Base-by-base conservation (phyloP, 2,797 vertebrate genomes). In the Poecilia picta region DNA sequence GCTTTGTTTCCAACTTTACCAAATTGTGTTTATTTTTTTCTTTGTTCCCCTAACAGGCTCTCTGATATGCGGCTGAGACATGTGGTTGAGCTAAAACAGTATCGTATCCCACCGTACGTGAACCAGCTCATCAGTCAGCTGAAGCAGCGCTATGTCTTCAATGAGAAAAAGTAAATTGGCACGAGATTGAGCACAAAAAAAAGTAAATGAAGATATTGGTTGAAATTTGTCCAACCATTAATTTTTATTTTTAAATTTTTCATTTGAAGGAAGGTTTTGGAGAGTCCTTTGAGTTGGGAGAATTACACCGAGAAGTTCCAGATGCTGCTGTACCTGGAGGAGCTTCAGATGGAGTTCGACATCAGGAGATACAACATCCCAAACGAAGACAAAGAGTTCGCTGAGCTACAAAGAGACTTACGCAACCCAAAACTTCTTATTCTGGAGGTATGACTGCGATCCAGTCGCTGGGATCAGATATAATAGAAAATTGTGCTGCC, bases 301-400 rank as follows among this genome's bases (percentile, higher is more conserved):
- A 97, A 96, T 89, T 99, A 99, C 57, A 5, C 78, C 0, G 16
- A 93, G 79, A 97, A 95, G 87, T 95, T 99, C 80, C 90, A 95
- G 39, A 85, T 97, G 85, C 91, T 98, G 81, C 93, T 99, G 74
- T 92, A 97, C 86, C 92, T 99, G 83, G 98, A 99, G 85, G 98
- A 99, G 87, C 92, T 93, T 71, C 97, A 99, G 93, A 98, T 98
- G 97, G 92, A 95, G 79, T 94, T 94, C 70, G 97, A 99, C 87
- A 98, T 99, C 87, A 96, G 92, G 45, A 94, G 85, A 85, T 99
- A 99, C 8, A 97, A 98, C 94, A 96, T 97, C 73, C 92, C 92
- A 55, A 94, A 92, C 8, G 6, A 2, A 0, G 85, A 90, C 0
- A 88, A 1, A 90, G 3, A 79, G 85, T 0, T 86, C 33, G 80